Conservation (phyloP, 2,888 invertebrate genomes). For the Tetranychus piercei region DNA sequence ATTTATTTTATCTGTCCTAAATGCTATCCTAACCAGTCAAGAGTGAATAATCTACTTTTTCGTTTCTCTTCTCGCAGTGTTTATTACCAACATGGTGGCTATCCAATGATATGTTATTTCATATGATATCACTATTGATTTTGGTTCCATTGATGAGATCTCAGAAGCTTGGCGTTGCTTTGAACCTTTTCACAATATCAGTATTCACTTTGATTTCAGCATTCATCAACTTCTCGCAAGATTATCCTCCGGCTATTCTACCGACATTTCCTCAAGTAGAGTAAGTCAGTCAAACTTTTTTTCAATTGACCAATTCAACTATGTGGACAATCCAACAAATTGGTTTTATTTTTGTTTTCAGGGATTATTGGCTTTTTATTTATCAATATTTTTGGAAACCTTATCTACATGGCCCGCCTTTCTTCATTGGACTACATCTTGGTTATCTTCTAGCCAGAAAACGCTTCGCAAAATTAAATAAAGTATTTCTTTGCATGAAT, state of each 20-base stretch:
- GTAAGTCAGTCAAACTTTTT: not conserved
- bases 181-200: not conserved
- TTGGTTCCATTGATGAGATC: conserved; percentile 3
- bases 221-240: not conserved
- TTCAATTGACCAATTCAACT: not conserved
- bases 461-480: conserved; percentile 7
- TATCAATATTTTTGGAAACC: conserved; percentile 10
- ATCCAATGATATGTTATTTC: conserved; percentile 21
- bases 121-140: conserved; percentile 15
- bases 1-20: too few species aligned
- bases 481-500: not conserved
- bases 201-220: not conserved
- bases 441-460: conserved; percentile 13
- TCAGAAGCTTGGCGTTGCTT: not conserved
- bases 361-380: conserved; percentile 2
- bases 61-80: conserved; percentile 12
- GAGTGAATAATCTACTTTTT: not conserved
- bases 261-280: conserved; percentile 8
- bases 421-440: conserved; percentile 13
- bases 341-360: not conserved
- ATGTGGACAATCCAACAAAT: not conserved
- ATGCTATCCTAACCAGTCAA: too few species aligned
- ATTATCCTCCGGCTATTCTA: conserved; percentile 7
- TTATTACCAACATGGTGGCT: conserved; percentile 19
- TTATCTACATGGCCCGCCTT: conserved; percentile 12